These are phyloP conservation scores for Takifugu ocellatus DNA, from an alignment of 2,797 vertebrate species.

Conservation along the genomic window DNA sequence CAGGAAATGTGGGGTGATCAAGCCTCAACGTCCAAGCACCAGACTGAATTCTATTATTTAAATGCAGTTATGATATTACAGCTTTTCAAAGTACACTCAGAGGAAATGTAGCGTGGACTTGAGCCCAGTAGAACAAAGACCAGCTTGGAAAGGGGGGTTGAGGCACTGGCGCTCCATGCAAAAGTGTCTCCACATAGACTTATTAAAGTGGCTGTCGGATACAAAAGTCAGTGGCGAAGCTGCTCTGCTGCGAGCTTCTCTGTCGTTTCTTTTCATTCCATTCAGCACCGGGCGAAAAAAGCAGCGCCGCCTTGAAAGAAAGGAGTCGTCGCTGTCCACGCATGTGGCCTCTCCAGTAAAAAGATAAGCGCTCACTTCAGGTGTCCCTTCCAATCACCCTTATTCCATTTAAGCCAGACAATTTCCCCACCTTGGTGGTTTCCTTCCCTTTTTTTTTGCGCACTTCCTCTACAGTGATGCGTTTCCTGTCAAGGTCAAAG, in stretches of 20 bases:
- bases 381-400: constrained; percentile 32
- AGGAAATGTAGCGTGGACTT: constrained; percentile 32
- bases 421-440: constrained; percentile 14
- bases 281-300: constrained; percentile 12
- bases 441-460: constrained; percentile 13
- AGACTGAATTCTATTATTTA: constrained; percentile 35
- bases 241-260: constrained; percentile 22
- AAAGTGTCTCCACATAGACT: constrained; percentile 62
- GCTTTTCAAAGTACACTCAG: constrained; percentile 27
- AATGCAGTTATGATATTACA: constrained; percentile 33
- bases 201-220: constrained; percentile 50
- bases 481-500: constrained; percentile 52
- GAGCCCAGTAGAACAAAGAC: constrained; percentile 47
- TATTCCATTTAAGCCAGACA: constrained; percentile 40
- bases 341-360: constrained; percentile 23
- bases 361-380: constrained; percentile 35
- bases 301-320: constrained; percentile 29
- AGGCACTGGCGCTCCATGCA: constrained; percentile 45
- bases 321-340: constrained; percentile 25
- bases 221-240: constrained; percentile 35
- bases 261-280: constrained; percentile 38
- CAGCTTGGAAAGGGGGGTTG: constrained; percentile 22
- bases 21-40: constrained; percentile 8
- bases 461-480: constrained; percentile 29
- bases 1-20: constrained; percentile 36